phyloP scores from a whole-genome alignment of 1,140 invertebrate species.

The Galendromus occidentalis region DNA sequence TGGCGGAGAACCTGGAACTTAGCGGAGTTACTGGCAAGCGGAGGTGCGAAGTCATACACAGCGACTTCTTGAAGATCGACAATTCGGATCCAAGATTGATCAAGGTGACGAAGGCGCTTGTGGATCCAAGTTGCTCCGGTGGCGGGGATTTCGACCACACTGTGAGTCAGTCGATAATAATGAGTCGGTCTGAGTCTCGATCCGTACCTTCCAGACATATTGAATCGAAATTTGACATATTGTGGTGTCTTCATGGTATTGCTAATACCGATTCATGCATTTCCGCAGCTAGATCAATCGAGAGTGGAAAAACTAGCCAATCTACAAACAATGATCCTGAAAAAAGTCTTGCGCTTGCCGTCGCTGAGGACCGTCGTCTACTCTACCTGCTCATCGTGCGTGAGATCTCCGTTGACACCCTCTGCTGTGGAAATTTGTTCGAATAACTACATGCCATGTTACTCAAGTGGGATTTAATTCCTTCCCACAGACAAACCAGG shows the following conservation, averaged over 20 bases:
- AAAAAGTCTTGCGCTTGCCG: background rate
- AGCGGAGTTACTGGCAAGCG: no score
- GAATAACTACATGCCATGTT: no score
- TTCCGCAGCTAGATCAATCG: background rate
- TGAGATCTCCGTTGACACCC: no score
- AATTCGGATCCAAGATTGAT: background rate
- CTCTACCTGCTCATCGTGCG: background rate
- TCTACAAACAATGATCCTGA: background rate
- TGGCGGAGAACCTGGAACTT: no score
- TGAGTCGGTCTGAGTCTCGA: no score
- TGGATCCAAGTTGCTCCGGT: background rate
- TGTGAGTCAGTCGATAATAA: no score
- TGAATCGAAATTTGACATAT: no score
- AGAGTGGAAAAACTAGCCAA: background rate
- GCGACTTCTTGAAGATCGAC: background rate
- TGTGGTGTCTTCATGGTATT: no score
- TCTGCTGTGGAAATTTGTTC: no score
- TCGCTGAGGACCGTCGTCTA: background rate
- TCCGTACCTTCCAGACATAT: no score
- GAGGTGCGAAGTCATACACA: background rate
- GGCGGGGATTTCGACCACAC: background rate
- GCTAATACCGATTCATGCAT: no score
- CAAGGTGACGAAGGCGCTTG: background rate
- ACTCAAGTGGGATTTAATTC: no score
- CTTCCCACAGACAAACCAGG: background rate